Conservation (phyloP, 2,113 vertebrate genomes). For the Sorex araneus region DNA sequence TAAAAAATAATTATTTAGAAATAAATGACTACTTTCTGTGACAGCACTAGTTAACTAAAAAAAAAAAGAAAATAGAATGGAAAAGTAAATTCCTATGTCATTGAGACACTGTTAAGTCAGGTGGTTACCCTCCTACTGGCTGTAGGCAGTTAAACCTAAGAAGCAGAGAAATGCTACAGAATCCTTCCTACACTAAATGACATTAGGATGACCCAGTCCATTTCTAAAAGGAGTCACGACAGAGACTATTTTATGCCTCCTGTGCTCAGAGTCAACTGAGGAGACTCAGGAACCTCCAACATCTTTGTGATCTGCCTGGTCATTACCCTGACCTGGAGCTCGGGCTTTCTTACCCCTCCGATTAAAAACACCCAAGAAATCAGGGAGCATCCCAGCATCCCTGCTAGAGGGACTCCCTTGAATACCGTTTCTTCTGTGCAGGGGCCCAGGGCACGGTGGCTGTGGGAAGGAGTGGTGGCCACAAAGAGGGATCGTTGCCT, state of each 20-base stretch:
- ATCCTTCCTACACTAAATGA: too few relatives aligned
- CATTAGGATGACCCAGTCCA: too few relatives aligned
- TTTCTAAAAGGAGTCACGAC: too few relatives aligned
- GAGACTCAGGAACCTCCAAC: background rate
- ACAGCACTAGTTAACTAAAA: background rate
- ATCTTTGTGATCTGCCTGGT: background rate
- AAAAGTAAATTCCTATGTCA: conserved; percentile 1
- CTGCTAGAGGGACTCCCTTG: background rate
- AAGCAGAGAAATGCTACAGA: too few relatives aligned
- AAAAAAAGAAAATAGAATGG: background rate
- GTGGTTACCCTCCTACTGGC: background rate
- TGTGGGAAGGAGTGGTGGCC: background rate
- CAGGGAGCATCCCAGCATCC: background rate
- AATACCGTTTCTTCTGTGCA: background rate
- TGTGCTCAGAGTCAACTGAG: background rate
- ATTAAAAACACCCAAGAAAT: background rate
- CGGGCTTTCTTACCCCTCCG: background rate
- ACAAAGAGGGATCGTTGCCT: too few relatives aligned
- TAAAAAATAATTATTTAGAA: conserved; percentile 53
- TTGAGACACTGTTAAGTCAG: background rate
- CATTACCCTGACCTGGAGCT: background rate
- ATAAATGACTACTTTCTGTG: conserved; percentile 18
- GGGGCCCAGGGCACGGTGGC: background rate
- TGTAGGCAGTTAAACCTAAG: too few relatives aligned
- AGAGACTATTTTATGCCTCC: too few relatives aligned